Base-by-base conservation (phyloP, 2,113 vertebrate species). In the Tamias sibiricus region DNA sequence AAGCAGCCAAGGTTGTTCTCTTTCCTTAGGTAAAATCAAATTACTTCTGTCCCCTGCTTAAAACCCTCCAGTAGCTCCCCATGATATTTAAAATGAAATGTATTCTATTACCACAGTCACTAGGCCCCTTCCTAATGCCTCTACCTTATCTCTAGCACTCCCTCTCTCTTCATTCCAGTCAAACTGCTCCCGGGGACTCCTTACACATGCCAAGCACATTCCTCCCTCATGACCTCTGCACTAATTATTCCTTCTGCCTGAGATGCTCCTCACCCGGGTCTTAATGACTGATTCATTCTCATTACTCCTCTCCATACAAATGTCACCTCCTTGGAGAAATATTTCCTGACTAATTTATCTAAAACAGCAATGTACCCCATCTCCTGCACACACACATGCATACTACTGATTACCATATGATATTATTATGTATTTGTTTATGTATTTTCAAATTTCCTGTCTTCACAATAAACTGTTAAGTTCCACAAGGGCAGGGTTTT, bases 1-100 rank as follows among this genome's bases (percentile, higher is more conserved):
- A 82, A 92, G 85, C 9, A 37, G 26, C 44, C 64, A 82, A 52
- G 30, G 40, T 32, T 19, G 16, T 71, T 83, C 69, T 32, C 32
- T 92, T 88, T 32, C 62, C 68, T 95, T 30, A 77, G 47, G 52
- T 57, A 76, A 83, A 90, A 76, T 81, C 44, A 66, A 54, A 87
- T 37, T 6, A 64, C 7, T 47, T 75, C 37, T 59, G 77, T 76
- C 32, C 12, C 62, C 44, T 94, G 26, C 28, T 81, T 86, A 68
- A 89, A 96, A 26, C 26, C 6, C 16, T 26, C 16, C 32, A 69
- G 17, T 40, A 8, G 54, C 26, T 85, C 14, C 79, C 54, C 28
- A 77, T 13, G n/a, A 74, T 19, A 91, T 35, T 72, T 52, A 91
- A 84, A 75, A 87, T 71, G 59, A 40, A 79, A 69, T 16, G 22